Conservation (phyloP, 2,797 vertebrate genomes). For the Corythornis leucogaster region DNA sequence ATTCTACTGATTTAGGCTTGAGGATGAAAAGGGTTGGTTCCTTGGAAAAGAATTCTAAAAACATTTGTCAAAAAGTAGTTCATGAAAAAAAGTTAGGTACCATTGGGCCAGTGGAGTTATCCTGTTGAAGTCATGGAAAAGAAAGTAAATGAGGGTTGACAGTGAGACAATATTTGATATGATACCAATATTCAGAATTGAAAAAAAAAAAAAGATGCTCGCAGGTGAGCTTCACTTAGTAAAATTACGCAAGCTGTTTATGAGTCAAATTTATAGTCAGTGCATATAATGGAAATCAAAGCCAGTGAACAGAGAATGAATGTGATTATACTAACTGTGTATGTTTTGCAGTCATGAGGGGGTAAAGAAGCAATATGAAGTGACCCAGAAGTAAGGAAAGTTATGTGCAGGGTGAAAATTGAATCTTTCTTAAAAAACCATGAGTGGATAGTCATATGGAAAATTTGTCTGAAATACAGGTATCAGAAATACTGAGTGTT, state of each 20-base stretch:
- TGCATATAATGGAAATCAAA: constrained; percentile 5
- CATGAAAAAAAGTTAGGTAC: constrained; percentile 9
- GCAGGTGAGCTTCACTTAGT: background rate
- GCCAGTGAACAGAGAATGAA: background rate
- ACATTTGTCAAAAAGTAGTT: background rate
- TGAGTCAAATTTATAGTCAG: background rate
- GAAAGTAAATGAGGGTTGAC: background rate
- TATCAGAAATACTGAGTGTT: background rate
- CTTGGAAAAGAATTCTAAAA: background rate
- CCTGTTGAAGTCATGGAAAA: background rate
- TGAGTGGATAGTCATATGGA: background rate
- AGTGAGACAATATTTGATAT: background rate
- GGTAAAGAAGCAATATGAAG: background rate
- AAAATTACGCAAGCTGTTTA: constrained; percentile 14
- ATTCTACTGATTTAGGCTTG: background rate
- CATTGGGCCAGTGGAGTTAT: background rate
- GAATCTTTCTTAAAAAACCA: background rate
- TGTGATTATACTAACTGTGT: background rate
- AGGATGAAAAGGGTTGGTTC: background rate
- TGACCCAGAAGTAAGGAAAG: background rate
- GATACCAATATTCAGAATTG: background rate
- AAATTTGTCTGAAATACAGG: background rate
- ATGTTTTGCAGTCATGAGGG: background rate
- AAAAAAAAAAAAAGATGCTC: background rate
- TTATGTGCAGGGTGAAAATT: background rate